A percentile compares a stretch with the other conserved stretches of the same genome.
phyloP scores from a whole-genome alignment of 1,140 invertebrate genomes.

The Hyles vespertilio region DNA sequence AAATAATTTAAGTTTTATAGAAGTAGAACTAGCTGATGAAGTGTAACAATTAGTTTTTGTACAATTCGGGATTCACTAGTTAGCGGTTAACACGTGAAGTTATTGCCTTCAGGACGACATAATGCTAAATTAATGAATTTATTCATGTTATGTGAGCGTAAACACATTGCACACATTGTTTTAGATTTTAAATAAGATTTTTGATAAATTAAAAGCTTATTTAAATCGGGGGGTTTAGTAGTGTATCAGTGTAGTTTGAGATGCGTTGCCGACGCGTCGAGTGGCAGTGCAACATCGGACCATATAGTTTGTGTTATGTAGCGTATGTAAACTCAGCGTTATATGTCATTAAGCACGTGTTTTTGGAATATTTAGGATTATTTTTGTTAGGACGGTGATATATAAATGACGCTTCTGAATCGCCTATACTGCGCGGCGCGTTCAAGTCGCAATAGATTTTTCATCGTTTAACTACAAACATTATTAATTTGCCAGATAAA shows the following conservation, averaged over 20 bases:
- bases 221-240: conserved; percentile 23
- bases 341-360: conserved; percentile 28
- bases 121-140: not conserved
- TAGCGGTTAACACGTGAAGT: conserved; percentile 43
- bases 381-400: conserved; percentile 29
- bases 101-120: conserved; percentile 23
- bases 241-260: conserved; percentile 16
- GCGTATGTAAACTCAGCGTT: conserved; percentile 12
- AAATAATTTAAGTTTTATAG: conserved; percentile 65
- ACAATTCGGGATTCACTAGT: conserved; percentile 63
- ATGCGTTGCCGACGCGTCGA: not conserved
- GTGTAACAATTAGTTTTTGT: conserved; percentile 68
- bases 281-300: not conserved
- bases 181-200: conserved; percentile 22
- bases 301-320: conserved; percentile 4
- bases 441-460: conserved; percentile 8
- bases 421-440: conserved; percentile 10
- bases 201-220: conserved; percentile 26
- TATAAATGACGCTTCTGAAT: conserved; percentile 22
- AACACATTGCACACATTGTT: conserved; percentile 24
- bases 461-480: too few relatives aligned
- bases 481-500: too few relatives aligned
- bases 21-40: conserved; percentile 55
- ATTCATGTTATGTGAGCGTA: not conserved
- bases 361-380: conserved; percentile 42